Conservation (phyloP, 30 jellyfish, hydroid and myxozoan species). For the Turritopsis rubra region DNA sequence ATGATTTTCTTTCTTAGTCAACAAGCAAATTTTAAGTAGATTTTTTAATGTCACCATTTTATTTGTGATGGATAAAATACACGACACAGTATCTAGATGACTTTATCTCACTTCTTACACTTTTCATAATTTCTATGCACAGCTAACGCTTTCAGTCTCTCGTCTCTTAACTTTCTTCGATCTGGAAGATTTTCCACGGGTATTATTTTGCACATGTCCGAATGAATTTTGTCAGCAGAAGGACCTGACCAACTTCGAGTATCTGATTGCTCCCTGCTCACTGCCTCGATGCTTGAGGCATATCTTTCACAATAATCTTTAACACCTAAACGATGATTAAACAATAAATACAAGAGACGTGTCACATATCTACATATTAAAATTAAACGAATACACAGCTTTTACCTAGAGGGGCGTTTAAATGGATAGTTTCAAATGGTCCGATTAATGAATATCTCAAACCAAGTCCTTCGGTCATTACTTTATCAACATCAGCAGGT, state of each 20-base stretch:
- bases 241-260: conserved; percentile 56
- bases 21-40: too few species aligned
- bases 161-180: conserved; percentile 72
- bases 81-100: too few species aligned
- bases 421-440: conserved; percentile 87
- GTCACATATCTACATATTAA: background rate
- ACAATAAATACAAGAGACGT: too few species aligned
- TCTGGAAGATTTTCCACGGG: conserved; percentile 67
- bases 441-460: conserved; percentile 88
- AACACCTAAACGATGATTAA: conserved; percentile 67
- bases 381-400: background rate
- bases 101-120: background rate
- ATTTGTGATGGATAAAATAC: too few species aligned
- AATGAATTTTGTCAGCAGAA: conserved; percentile 70
- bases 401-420: conserved; percentile 77
- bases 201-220: conserved; percentile 64
- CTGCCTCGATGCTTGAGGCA: conserved; percentile 60
- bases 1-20: too few species aligned
- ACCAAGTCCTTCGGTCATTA: conserved; percentile 90
- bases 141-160: conserved; percentile 63
- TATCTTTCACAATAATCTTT: conserved; percentile 88
- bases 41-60: too few species aligned
- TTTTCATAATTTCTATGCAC: conserved; percentile 22
- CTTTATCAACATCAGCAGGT: conserved; percentile 90
- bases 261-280: conserved; percentile 67